Percentiles rank a stretch among this genome's conserved stretches.
These are phyloP conservation scores for Podarcis lilfordi DNA, from an alignment of 2,797 vertebrate species.

Conservation along the genomic window DNA sequence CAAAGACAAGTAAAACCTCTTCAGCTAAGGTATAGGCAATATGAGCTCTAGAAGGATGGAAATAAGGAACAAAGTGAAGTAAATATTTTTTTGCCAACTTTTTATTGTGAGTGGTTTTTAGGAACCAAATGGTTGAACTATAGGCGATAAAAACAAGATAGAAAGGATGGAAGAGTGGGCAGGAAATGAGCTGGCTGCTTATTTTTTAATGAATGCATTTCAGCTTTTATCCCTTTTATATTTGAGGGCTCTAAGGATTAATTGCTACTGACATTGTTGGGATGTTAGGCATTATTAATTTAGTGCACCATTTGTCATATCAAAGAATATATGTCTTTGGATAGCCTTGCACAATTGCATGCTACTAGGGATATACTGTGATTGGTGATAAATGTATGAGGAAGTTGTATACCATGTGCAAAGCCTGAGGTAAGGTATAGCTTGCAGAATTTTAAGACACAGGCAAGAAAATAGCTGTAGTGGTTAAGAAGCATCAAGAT, in stretches of 20 bases:
- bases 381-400: background rate
- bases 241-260: background rate
- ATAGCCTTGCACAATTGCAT: background rate
- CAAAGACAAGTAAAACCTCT: conserved; percentile 8
- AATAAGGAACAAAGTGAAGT: conserved; percentile 19
- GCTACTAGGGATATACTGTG: background rate
- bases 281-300: background rate
- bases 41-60: background rate
- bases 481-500: conserved; percentile 5
- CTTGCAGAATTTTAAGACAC: conserved; percentile 7
- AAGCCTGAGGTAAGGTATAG: rapidly evolving
- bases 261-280: background rate
- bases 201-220: background rate
- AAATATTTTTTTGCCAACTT: background rate
- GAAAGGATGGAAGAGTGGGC: background rate
- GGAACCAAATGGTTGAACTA: conserved; percentile 6
- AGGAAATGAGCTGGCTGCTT: background rate
- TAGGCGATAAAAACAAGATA: background rate
- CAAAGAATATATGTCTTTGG: conserved; percentile 8
- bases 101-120: background rate
- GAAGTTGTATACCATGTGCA: background rate
- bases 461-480: conserved; percentile 3
- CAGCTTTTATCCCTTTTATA: background rate
- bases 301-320: background rate
- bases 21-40: background rate